Base-by-base conservation (phyloP, 64 coral and sea anemone genomes). In the Montipora cactus region DNA sequence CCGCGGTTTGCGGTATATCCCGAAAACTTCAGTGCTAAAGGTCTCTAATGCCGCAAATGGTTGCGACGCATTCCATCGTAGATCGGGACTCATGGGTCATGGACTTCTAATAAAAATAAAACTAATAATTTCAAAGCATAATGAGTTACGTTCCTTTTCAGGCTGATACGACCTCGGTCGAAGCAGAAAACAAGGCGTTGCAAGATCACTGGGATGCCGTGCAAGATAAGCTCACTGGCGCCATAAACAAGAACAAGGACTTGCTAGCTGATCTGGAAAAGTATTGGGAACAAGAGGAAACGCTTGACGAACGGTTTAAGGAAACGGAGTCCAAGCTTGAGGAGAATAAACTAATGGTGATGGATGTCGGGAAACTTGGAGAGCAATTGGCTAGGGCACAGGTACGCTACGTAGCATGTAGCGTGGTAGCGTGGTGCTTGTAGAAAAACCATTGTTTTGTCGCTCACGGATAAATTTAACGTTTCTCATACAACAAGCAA, bases 331-430 rank as follows among this genome's bases (percentile, higher is more conserved):
- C 92, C 9, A 92, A 89, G 57, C 68, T 95, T 46, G 94, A 84
- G 18, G 72, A 90, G 48, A 98, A 94, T 58, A 98, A 94, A 79
- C 90, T 91, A 7, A 83, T 74, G 7, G 86, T 84, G 8, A 79
- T 98, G 94, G 94, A 98, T 37, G 81, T 86, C 46, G 91, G 87
- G 71, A 88, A 89, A 49, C 84, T 98, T 0, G 95, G 94, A 80
- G 88, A 93, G 80, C 97, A 98, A 69, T 66, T 98, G 8, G 94
- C 93, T 16, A 93, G 93, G 37, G 90, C 92, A 66, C 95, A 98
- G 97, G 97, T 98, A 95, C 4, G 11, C 5, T 21, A 13, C 15
- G 14, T 7, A 8, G 10, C 53, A 11, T 57, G 7, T 57, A 57
- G 37, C 37, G 37, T 37, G 37, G 37, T 37, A 37, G 37, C 37